Evolutionary conservation across 1,140 invertebrate species (phyloP).

Genomic region (Plectrocnemia conspersa): DNA sequence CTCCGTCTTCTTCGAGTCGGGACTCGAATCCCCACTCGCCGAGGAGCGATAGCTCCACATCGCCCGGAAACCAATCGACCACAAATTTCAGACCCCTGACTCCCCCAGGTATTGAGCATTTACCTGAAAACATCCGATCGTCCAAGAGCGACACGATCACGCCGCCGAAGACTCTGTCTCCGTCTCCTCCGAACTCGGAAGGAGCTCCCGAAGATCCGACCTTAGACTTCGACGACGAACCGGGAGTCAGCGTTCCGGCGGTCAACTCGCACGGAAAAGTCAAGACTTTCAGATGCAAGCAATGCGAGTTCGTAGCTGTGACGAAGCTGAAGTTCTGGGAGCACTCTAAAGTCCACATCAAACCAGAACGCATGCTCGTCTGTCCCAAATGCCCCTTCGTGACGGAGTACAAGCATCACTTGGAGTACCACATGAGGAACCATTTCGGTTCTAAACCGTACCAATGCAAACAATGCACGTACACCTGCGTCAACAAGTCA

Average conservation of each 20-base stretch:
- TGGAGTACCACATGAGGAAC: slow-evolving; percentile 95
- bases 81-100: slow-evolving; percentile 45
- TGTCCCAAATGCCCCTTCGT: slow-evolving; percentile 95
- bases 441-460: slow-evolving; percentile 96
- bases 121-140: slow-evolving; percentile 44
- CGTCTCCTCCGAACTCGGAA: slow-evolving; percentile 44
- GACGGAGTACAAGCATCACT: slow-evolving; percentile 97
- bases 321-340: slow-evolving; percentile 93
- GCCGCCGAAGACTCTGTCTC: slow-evolving; percentile 54
- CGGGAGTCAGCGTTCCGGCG: slow-evolving; percentile 61
- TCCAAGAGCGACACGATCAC: slow-evolving; percentile 43
- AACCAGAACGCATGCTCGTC: slow-evolving; percentile 83
- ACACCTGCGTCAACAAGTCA: slow-evolving; percentile 97
- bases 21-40: slow-evolving; percentile 49
- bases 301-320: slow-evolving; percentile 77
- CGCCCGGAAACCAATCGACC: slow-evolving; percentile 37
- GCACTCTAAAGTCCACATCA: slow-evolving; percentile 87
- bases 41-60: slow-evolving; percentile 34
- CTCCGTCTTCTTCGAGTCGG: slow-evolving; percentile 48
- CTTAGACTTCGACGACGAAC: slow-evolving; percentile 59
- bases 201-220: slow-evolving; percentile 49
- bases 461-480: slow-evolving; percentile 88
- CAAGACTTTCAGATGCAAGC: slow-evolving; percentile 89
- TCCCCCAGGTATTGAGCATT: slow-evolving; percentile 47
- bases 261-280: slow-evolving; percentile 79